A percentile compares a stretch with the other conserved stretches of the same genome.
phyloP scores from a whole-genome alignment of 2,113 vertebrate species.

The Bucco capensis region DNA sequence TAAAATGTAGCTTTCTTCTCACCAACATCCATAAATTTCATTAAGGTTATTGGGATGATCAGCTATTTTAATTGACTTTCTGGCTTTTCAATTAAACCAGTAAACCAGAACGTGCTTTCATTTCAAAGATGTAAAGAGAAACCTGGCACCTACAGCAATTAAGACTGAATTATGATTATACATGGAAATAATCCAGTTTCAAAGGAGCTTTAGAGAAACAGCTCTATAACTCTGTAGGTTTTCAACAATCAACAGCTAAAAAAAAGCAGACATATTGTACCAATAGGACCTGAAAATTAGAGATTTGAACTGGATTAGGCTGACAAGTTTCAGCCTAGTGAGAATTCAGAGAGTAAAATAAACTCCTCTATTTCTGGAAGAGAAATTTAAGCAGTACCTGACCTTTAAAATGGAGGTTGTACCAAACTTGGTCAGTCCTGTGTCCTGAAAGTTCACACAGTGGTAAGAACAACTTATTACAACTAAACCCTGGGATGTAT shows the following conservation, averaged over 20 bases:
- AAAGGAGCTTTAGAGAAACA: not conserved
- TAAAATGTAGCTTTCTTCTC: not conserved
- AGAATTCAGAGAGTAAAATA: not conserved
- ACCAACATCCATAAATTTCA: not conserved
- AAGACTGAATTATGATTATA: not conserved
- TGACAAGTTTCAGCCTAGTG: not conserved
- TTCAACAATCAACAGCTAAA: not conserved
- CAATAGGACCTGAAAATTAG: not conserved
- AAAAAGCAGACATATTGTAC: not conserved
- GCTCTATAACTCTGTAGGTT: not conserved
- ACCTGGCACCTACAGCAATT: not conserved
- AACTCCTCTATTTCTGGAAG: not conserved
- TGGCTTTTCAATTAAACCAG: not conserved
- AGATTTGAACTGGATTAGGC: not conserved
- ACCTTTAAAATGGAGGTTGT: not conserved
- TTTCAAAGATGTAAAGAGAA: not conserved
- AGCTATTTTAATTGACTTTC: not conserved
- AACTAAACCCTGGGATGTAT: not conserved
- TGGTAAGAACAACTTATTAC: not conserved
- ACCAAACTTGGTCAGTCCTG: not conserved
- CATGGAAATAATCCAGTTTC: not conserved
- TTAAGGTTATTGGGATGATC: not conserved
- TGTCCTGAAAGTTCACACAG: not conserved
- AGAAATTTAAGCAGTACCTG: not conserved
- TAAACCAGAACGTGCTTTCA: not conserved